Evolutionary conservation across 2,888 invertebrate species (phyloP), one percentile per base, ranked within the genome.

Genomic region (Epinotia demarniana): DNA sequence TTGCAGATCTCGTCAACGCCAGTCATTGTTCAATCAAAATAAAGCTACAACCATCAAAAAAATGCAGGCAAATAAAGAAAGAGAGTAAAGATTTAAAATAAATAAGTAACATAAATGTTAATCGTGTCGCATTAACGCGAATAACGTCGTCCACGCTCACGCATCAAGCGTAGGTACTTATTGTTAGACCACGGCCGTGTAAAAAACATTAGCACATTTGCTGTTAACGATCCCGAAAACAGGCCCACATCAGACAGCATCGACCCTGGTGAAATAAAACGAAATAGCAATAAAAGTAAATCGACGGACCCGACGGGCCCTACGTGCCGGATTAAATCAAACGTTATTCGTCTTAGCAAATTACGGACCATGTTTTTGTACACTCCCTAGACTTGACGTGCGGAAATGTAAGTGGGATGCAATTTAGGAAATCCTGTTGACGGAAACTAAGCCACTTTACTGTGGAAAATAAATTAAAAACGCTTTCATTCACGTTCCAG

Each of bases 301-400:
- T 93, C 92, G 92, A 90, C 89, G 88, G 85, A 84, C 85, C 88
- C 85, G 84, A 86, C 84, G 80, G 78, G 85, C 83, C 84, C 89
- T 89, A 91, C 90, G 91, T 90, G 92, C 89, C 87, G 91, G 91
- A 91, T 92, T 91, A 92, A 92, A 92, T 92, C 93, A 92, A 92
- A 92, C 91, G 89, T 92, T 92, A 92, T 92, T 92, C 90, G 91
- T 92, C 92, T 92, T 91, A 92, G 90, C 89, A 92, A 93, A 92
- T 92, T 92, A 92, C 90, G 90, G 88, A 89, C 88, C 87, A 87
- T 89, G 91, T 90, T 91, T 90, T 90, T 89, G 88, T 89, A 87
- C 85, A 89, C 86, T 89, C 84, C 84, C 83, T 83, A 82, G 85
- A 87, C 86, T 87, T 85, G 87, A 89, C 85, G 89, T 84, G 84